phyloP scores from a whole-genome alignment of 2,113 vertebrate genomes.

The Gavia stellata region DNA sequence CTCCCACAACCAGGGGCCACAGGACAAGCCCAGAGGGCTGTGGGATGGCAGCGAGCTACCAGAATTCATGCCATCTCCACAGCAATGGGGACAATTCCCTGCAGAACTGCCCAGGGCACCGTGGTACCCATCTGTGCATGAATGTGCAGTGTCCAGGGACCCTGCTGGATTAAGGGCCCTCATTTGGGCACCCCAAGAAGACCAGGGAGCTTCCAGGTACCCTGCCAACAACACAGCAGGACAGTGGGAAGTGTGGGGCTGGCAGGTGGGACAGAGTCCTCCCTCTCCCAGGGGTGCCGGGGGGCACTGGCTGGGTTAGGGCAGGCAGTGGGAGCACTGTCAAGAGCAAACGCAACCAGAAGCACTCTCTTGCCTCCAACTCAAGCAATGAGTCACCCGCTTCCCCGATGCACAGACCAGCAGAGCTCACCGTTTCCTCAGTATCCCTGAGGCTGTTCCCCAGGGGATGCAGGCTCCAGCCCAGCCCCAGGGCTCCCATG shows the following conservation, averaged over 20 bases:
- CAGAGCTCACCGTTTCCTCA: background rate
- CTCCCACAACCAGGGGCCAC: background rate
- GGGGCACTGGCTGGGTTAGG: background rate
- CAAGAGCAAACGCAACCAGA: background rate
- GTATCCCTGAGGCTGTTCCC: background rate
- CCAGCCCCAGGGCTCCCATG: background rate
- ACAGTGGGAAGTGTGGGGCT: background rate
- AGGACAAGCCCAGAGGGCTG: background rate
- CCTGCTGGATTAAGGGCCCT: background rate
- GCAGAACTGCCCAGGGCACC: background rate
- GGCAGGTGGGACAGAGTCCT: background rate
- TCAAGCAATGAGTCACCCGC: background rate
- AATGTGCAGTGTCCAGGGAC: background rate
- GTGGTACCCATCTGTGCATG: background rate
- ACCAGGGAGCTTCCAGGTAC: background rate
- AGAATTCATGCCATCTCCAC: background rate
- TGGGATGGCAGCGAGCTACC: background rate
- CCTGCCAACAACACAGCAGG: background rate
- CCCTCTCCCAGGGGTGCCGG: background rate
- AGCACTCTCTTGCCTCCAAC: background rate
- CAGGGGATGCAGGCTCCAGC: background rate
- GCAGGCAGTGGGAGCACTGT: background rate
- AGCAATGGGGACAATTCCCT: background rate
- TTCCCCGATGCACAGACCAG: rapidly evolving
- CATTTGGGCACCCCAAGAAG: background rate